A percentile compares a stretch with the other conserved stretches of the same genome.
phyloP scores from a whole-genome alignment of 2,888 invertebrate genomes.

The Gastrophysa polygoni region DNA sequence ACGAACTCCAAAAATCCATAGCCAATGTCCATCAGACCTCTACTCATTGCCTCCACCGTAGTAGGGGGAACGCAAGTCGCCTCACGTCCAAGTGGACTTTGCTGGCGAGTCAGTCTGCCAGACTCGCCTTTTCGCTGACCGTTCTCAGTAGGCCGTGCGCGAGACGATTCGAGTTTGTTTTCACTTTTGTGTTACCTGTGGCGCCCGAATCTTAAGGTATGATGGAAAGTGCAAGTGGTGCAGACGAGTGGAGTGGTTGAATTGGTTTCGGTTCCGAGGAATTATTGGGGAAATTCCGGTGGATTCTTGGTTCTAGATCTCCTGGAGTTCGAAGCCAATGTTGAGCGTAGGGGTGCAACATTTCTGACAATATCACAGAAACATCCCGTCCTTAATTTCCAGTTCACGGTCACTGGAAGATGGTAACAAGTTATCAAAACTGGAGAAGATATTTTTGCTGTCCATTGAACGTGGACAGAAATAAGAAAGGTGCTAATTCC shows the following conservation, averaged over 20 bases:
- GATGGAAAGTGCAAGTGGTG: constrained; percentile 27
- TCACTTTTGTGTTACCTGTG: constrained; percentile 16
- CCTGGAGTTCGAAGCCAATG: too few species aligned
- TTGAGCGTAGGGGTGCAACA: too few species aligned
- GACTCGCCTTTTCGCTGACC: constrained; percentile 23
- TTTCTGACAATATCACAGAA: too few species aligned
- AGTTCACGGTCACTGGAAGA: too few species aligned
- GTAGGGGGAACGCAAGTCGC: constrained; percentile 20
- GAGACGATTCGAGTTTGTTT: constrained; percentile 11
- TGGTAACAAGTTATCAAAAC: too few species aligned
- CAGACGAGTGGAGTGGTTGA: constrained; percentile 29
- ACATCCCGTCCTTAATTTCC: too few species aligned
- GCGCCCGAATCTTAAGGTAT: constrained; percentile 26
- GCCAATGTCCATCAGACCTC: too few species aligned
- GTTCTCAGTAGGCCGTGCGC: constrained; percentile 13
- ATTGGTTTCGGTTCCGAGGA: constrained; percentile 18
- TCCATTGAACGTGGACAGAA: too few species aligned
- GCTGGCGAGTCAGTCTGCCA: constrained; percentile 19
- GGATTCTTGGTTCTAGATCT: too few species aligned
- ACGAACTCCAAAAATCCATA: too few species aligned
- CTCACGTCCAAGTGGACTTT: constrained; percentile 18
- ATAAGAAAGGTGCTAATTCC: too few species aligned
- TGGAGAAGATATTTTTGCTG: too few species aligned
- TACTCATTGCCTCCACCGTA: neutral
- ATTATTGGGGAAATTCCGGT: constrained; percentile 19